phyloP scores from a whole-genome alignment of 2,888 invertebrate genomes.

The Halictus ligatus region DNA sequence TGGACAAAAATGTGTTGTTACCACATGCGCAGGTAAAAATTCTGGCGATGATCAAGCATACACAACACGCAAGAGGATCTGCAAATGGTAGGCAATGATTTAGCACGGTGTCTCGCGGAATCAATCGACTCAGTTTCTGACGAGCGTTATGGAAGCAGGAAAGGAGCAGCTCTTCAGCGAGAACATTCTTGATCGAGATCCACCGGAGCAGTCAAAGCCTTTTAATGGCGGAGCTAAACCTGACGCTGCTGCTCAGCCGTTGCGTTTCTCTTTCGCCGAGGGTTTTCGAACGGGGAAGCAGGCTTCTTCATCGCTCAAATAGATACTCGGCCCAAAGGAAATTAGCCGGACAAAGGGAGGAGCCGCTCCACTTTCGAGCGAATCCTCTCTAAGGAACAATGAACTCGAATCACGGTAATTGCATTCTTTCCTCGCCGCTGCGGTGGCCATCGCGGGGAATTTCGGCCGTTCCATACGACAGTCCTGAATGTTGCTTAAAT shows the following conservation, averaged over 20 bases:
- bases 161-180: background rate
- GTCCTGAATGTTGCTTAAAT: background rate
- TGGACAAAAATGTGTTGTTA: background rate
- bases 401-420: slow-evolving; percentile 36
- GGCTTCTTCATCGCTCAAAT: slow-evolving; percentile 1
- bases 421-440: slow-evolving; percentile 6
- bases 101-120: too few relatives aligned
- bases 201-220: background rate
- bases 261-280: background rate
- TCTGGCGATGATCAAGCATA: too few relatives aligned
- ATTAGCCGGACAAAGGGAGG: slow-evolving; percentile 42
- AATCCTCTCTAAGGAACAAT: slow-evolving; percentile 16
- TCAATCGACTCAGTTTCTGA: background rate
- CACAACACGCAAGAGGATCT: background rate
- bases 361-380: slow-evolving; percentile 19
- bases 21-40: background rate
- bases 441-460: background rate
- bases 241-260: background rate
- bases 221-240: background rate
- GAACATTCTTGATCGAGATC: background rate
- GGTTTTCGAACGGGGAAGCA: background rate
- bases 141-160: background rate
- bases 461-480: background rate
- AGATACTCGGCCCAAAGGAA: slow-evolving; percentile 34
- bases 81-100: background rate